Evolutionary conservation across 2,797 vertebrate species (phyloP).

Genomic region (Coreius guichenoti): DNA sequence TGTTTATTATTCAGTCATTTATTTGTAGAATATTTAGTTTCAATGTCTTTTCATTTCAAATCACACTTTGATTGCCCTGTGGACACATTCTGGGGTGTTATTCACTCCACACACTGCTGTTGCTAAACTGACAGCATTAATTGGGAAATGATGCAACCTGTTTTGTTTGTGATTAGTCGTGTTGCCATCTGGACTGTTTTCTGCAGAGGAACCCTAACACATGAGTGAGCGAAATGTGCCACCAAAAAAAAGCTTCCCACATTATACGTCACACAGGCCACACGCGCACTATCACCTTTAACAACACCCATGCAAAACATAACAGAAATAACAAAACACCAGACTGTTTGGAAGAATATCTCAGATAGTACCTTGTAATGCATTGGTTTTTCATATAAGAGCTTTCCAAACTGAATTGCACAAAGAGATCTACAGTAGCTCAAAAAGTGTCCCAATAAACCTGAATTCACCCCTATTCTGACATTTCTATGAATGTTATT

Average conservation of each 20-base stretch:
- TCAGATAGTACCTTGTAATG: neutral
- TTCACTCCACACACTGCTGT: constrained; percentile 54
- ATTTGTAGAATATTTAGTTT: constrained; percentile 26
- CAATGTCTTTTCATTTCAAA: constrained; percentile 24
- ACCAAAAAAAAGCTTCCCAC: constrained; percentile 18
- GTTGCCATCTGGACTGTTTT: constrained; percentile 63
- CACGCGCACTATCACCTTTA: neutral
- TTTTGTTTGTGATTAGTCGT: constrained; percentile 65
- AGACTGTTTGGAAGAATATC: neutral
- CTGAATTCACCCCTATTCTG: neutral
- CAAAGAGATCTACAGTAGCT: neutral
- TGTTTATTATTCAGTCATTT: neutral
- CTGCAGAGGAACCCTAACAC: constrained; percentile 52
- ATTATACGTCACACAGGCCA: constrained; percentile 35
- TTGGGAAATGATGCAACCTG: constrained; percentile 60
- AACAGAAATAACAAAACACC: constrained; percentile 22
- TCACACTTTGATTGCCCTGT: constrained; percentile 33
- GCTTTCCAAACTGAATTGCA: neutral
- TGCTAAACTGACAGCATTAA: constrained; percentile 59
- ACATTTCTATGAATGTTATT: neutral
- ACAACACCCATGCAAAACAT: constrained; percentile 25
- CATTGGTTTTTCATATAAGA: neutral
- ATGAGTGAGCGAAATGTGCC: constrained; percentile 45
- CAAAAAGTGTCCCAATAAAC: neutral
- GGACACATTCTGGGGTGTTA: constrained; percentile 37